Base-by-base conservation (phyloP, 23 tunicate species). In the Diplosoma virens region DNA sequence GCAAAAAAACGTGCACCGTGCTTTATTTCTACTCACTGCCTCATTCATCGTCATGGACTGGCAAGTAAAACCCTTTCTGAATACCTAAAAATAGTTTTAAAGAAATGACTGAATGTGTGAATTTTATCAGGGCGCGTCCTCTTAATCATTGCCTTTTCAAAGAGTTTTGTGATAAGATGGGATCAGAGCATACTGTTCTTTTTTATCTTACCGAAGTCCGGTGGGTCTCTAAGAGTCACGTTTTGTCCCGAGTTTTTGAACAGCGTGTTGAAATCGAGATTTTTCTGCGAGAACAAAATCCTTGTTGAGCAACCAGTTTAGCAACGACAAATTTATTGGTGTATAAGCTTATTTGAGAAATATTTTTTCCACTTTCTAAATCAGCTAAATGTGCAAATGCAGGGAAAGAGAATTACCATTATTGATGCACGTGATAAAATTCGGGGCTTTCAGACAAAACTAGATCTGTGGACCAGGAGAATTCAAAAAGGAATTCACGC, bases 71-170 rank as follows among this genome's bases (percentile, higher is more conserved):
- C 63, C 63, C 63, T 56, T 56, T 25, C 63, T 14, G 63, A 29
- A 4, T 29, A 61, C 69, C 30, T 61, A 35, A 61, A 61, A 61
- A 22, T 35, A 61, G 69, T 61, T 27, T 27, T 28, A n/a, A 61
- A 26, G 69, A 34, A 61, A 6, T 61, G 35, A 61, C 30, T 61
- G 69, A 61, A 61, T 61, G 69, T 27, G 18, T 61, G 69, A 61
- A 61, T 61, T 61, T 61, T 29, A 61, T 61, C 69, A 61, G 69
- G 69, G n/a, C n/a, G n/a, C n/a, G n/a, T n/a, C n/a, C n/a, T n/a
- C n/a, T n/a, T n/a, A n/a, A n/a, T n/a, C n/a, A n/a, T n/a, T n/a
- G n/a, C n/a, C n/a, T n/a, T n/a, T n/a, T n/a, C n/a, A n/a, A n/a
- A 29, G 63, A 14, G 63, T 6, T 56, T 56, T 56, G 63, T 56